Conservation (phyloP, 2,888 invertebrate genomes). For the Drosophila barbarae region DNA sequence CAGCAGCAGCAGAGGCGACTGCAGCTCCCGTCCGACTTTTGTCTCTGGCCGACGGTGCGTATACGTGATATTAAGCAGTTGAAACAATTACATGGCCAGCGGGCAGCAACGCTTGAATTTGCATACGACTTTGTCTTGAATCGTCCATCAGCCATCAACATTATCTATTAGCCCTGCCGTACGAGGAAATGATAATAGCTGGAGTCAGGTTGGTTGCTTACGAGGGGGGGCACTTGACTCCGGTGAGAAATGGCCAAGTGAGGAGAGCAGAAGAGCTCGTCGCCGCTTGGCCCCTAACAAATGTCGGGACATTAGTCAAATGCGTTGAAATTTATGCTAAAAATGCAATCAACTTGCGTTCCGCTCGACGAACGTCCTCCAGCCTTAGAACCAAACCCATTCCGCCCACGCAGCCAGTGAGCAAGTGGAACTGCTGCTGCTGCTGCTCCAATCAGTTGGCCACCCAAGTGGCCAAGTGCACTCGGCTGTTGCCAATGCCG, state of each 20-base stretch:
- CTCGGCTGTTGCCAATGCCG: conserved; percentile 52
- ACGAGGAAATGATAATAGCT: conserved; percentile 25
- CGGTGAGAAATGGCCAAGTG: conserved; percentile 52
- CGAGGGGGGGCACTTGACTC: conserved; percentile 14
- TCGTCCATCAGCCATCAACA: conserved; percentile 34
- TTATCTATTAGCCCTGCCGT: conserved; percentile 52
- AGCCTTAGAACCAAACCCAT: conserved; percentile 6
- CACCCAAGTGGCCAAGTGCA: conserved; percentile 63
- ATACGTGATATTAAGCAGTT: conserved; percentile 58
- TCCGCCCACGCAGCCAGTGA: conserved; percentile 1
- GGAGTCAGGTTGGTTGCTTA: conserved; percentile 13
- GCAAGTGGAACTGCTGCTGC: conserved; percentile 7
- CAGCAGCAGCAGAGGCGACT: neutral
- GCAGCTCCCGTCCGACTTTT: conserved; percentile 10
- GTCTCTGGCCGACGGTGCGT: conserved; percentile 46
- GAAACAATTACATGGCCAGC: conserved; percentile 48
- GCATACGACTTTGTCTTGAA: conserved; percentile 47
- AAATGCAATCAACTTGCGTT: conserved; percentile 72
- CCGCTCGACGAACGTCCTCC: conserved; percentile 47
- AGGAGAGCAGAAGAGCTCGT: conserved; percentile 24
- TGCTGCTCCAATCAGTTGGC: conserved; percentile 36
- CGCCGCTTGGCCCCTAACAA: conserved; percentile 54
- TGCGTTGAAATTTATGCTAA: conserved; percentile 74
- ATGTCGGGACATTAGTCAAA: conserved; percentile 68
- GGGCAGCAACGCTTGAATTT: conserved; percentile 42